These are phyloP conservation scores for Halocaridina rubra DNA, from an alignment of 2,888 invertebrate species.

Conservation along the genomic window DNA sequence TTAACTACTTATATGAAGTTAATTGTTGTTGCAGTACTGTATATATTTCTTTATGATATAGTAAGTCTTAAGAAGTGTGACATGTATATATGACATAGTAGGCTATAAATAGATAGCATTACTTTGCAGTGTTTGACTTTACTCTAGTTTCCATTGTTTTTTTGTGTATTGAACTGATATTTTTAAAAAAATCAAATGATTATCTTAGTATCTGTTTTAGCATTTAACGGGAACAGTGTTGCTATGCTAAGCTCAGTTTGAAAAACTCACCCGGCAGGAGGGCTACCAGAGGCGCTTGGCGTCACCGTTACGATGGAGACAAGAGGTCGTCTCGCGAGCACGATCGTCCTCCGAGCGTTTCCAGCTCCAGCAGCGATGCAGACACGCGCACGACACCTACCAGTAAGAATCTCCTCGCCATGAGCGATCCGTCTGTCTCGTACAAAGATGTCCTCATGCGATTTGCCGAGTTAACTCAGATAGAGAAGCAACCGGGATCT, in stretches of 20 bases:
- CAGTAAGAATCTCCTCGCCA: slow-evolving; percentile 24
- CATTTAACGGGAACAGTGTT: slow-evolving; percentile 10
- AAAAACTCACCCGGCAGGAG: slow-evolving; percentile 40
- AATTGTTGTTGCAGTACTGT: too few relatives aligned
- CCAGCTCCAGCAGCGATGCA: slow-evolving; percentile 25
- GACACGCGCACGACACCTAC: background rate
- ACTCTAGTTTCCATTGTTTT: too few relatives aligned
- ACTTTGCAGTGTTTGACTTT: too few relatives aligned
- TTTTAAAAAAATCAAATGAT: too few relatives aligned
- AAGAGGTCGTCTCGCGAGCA: slow-evolving; percentile 41
- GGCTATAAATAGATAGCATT: too few relatives aligned
- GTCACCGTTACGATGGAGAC: slow-evolving; percentile 47
- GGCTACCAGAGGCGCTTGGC: slow-evolving; percentile 58
- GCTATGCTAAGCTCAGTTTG: slow-evolving; percentile 37
- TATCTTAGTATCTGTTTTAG: background rate
- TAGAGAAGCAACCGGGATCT: slow-evolving; percentile 59
- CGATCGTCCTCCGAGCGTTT: slow-evolving; percentile 17
- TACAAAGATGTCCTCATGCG: slow-evolving; percentile 61
- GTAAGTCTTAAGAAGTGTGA: too few relatives aligned
- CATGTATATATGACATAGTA: too few relatives aligned
- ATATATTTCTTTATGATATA: too few relatives aligned
- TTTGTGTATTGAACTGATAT: background rate
- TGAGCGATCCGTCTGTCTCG: slow-evolving; percentile 57
- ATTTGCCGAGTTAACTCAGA: slow-evolving; percentile 62
- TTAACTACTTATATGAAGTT: too few relatives aligned